Base-by-base conservation (phyloP, 2,888 invertebrate species). In the Drosophila neonasuta region DNA sequence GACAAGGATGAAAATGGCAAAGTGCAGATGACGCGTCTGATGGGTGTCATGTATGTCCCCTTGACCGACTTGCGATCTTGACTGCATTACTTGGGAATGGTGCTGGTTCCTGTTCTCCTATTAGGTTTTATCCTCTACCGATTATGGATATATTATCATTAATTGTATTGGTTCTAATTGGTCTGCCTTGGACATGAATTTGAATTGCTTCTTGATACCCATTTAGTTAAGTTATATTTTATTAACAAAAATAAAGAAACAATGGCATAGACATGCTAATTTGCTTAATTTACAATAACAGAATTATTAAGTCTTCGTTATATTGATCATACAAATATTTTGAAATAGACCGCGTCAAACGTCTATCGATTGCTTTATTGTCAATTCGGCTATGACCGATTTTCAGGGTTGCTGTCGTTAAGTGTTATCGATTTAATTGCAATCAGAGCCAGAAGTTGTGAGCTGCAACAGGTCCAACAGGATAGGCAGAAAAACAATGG, bases 21-120 rank as follows among this genome's bases (percentile, higher is more conserved):
- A 34, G 93, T 97, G 4, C 92, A 92, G 20, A 93, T 94, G 68
- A 95, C 94, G 78, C 93, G 94, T 44, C 92, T 99, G 9, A 98
- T 99, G 96, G 97, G 97, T 44, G 99, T 99, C 10, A 96, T 98
- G 79, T 99, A 97, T 90, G 99, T 99, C 36, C 99, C 99, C 0
- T 92, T 99, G 48, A 99, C 99, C 0, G 97, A 97, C 90, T 94
- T 94, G 89, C 93, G 79, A 0, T 84, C 91, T 57, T 91, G 91
- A 91, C 87, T 89, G 72, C 64, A 80, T 42, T 49, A 71, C 30
- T 57, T 73, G n/a, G 69, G 80, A 8, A 86, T 79, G 71, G 58
- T 71, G 29, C 4, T 78, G 42, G 44, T 88, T 57, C 68, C 80
- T 13, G 39, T 79, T 48, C 42, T 83, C 42, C 64, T 90, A 24